phyloP scores from a whole-genome alignment of 2,797 vertebrate species.

The Synaphobranchus kaupii region DNA sequence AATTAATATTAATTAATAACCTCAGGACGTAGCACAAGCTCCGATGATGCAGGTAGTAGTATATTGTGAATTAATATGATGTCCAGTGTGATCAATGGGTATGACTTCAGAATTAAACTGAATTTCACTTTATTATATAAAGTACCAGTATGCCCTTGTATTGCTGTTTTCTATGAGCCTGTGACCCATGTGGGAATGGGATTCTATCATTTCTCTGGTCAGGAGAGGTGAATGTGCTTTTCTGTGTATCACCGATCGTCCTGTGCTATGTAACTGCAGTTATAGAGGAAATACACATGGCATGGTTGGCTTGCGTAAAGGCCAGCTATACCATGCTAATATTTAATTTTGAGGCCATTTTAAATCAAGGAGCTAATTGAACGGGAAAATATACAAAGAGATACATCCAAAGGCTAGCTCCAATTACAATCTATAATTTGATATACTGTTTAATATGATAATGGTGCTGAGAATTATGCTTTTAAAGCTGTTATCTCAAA shows the following conservation, averaged over 20 bases:
- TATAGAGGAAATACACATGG: not conserved
- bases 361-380: not conserved
- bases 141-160: not conserved
- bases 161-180: not conserved
- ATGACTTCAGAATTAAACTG: not conserved
- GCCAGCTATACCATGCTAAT: not conserved
- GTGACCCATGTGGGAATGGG: not conserved
- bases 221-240: not conserved
- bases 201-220: not conserved
- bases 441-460: not conserved
- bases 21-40: not conserved
- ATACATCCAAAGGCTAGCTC: not conserved
- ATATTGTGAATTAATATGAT: constrained; percentile 13
- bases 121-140: not conserved
- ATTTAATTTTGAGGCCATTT: not conserved
- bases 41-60: not conserved
- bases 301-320: too few relatives aligned
- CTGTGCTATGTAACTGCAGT: not conserved
- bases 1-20: too few relatives aligned
- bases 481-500: not conserved
- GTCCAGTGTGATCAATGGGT: not conserved
- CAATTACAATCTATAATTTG: not conserved
- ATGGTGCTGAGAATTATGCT: not conserved
- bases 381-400: not conserved
- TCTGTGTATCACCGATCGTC: not conserved